Evolutionary conservation across 2,797 vertebrate genomes (phyloP).

Genomic region (Cirrhinus mrigala): DNA sequence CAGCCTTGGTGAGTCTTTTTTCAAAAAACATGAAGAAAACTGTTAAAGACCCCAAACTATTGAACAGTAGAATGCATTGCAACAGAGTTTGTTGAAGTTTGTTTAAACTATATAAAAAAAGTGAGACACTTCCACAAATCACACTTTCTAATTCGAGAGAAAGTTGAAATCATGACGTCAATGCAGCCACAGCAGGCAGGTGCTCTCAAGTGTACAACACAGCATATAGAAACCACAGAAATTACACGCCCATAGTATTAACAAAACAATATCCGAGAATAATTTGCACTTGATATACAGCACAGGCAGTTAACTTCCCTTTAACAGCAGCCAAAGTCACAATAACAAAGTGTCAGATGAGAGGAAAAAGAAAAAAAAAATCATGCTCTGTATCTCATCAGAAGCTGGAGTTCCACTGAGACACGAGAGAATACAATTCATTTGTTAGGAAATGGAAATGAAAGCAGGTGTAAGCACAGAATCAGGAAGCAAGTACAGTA

Average conservation of each 20-base stretch:
- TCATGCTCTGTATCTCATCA: neutral
- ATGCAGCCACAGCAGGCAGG: neutral
- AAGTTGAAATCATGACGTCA: neutral
- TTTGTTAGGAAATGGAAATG: neutral
- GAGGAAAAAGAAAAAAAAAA: neutral
- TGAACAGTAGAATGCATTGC: neutral
- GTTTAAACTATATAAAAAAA: neutral
- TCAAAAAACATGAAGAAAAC: neutral
- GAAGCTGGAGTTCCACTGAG: neutral
- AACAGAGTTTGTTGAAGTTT: slow-evolving; percentile 14
- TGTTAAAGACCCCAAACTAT: neutral
- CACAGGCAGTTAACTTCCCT: slow-evolving; percentile 5
- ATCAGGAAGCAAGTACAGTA: neutral
- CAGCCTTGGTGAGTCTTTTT: neutral
- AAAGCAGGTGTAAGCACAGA: slow-evolving; percentile 1
- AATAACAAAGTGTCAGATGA: neutral
- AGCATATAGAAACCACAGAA: slow-evolving; percentile 1
- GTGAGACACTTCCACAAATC: neutral
- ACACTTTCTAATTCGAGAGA: neutral
- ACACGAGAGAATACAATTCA: neutral
- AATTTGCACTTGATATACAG: neutral
- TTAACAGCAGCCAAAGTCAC: neutral
- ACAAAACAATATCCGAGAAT: neutral
- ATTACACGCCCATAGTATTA: neutral
- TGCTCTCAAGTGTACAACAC: neutral